These are phyloP conservation scores for Microplitis manilae DNA, from an alignment of 2,888 invertebrate species.

Conservation along the genomic window DNA sequence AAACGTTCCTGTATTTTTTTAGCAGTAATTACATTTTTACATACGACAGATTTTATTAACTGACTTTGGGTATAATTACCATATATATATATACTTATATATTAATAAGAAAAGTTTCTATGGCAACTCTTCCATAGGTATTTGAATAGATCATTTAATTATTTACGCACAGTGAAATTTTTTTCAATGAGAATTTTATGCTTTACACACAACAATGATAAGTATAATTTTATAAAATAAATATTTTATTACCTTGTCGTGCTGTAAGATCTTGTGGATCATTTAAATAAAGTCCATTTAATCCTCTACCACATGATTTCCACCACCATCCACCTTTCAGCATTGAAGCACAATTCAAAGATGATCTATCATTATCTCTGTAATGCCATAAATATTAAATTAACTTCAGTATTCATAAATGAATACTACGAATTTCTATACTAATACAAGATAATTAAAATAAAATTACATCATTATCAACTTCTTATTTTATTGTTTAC, in stretches of 20 bases:
- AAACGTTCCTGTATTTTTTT: too few species aligned
- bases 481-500: neutral
- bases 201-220: neutral
- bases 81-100: too few species aligned
- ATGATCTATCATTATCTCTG: slow-evolving; percentile 92
- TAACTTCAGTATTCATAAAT: neutral
- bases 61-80: too few species aligned
- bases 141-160: too few species aligned
- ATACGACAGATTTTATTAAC: too few species aligned
- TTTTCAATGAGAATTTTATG: neutral
- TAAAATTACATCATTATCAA: neutral
- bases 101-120: too few species aligned
- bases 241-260: slow-evolving; percentile 80
- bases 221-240: neutral
- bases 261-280: slow-evolving; percentile 93
- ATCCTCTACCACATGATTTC: slow-evolving; percentile 92
- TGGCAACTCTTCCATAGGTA: too few species aligned
- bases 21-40: too few species aligned
- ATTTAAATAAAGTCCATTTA: slow-evolving; percentile 90
- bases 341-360: slow-evolving; percentile 93
- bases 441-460: neutral
- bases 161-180: neutral
- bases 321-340: slow-evolving; percentile 97
- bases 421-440: neutral
- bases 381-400: slow-evolving; percentile 54